phyloP scores from a whole-genome alignment of 2,888 invertebrate genomes.

The Dasysyrphus albostriatus region DNA sequence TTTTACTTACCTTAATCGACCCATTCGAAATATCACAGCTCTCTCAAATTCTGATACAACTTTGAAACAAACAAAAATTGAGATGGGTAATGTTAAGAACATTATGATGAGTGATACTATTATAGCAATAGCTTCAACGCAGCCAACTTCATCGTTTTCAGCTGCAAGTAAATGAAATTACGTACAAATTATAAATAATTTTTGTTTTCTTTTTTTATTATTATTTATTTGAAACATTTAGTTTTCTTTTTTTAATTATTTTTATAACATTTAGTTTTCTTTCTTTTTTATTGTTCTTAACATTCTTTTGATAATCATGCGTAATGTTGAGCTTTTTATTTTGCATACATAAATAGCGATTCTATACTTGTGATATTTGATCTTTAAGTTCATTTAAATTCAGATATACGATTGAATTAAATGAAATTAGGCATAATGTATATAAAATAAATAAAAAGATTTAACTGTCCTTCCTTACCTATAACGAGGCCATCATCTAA shows the following conservation, averaged over 20 bases:
- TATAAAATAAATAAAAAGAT: too few species aligned
- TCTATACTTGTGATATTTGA: neutral
- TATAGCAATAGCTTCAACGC: slow-evolving; percentile 90
- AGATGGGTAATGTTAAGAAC: slow-evolving; percentile 91
- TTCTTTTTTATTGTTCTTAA: too few species aligned
- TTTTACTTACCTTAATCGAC: slow-evolving; percentile 86
- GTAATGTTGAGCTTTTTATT: neutral
- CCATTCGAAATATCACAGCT: slow-evolving; percentile 94
- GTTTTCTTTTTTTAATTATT: too few species aligned
- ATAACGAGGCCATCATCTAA: slow-evolving; percentile 10
- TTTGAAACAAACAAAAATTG: slow-evolving; percentile 93
- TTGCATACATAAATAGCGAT: neutral
- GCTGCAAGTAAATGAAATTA: slow-evolving; percentile 84
- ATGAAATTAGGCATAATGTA: neutral
- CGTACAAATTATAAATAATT: neutral
- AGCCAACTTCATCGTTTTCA: slow-evolving; percentile 88
- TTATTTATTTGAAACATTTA: too few species aligned
- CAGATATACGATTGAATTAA: neutral
- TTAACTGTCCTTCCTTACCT: slow-evolving; percentile 2
- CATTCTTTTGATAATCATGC: too few species aligned
- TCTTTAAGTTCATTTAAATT: neutral
- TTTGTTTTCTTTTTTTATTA: too few species aligned
- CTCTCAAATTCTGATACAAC: slow-evolving; percentile 95
- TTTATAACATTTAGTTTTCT: too few species aligned
- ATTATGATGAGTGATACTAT: slow-evolving; percentile 89